Conservation (phyloP, 64 coral and sea anemone species). For the Montipora capricornis region DNA sequence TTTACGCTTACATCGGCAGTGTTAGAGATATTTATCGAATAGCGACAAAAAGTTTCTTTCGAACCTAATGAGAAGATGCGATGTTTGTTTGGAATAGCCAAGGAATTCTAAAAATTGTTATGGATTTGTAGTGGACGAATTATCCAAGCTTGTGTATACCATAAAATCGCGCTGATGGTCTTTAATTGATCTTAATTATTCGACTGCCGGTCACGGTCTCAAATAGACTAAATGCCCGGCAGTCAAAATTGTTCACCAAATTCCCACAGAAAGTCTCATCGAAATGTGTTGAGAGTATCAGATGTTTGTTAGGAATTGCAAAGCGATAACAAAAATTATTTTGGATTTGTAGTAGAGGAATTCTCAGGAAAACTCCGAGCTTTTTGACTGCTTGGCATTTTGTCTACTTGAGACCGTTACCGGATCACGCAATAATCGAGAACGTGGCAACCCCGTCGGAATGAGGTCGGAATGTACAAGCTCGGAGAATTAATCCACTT, state of each 20-base stretch:
- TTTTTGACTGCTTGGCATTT: no score
- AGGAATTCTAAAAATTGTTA: not conserved
- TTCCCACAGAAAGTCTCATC: not conserved
- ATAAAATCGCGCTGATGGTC: not conserved
- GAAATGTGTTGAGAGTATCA: no score
- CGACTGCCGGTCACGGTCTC: no score
- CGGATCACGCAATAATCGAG: no score
- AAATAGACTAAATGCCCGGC: not conserved
- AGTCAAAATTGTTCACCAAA: not conserved
- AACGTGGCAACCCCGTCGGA: no score
- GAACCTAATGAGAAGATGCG: not conserved
- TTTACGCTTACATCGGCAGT: no score
- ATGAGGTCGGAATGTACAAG: no score
- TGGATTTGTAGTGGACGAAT: not conserved
- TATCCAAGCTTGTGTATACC: not conserved
- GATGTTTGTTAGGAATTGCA: no score
- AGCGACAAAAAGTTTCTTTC: not conserved
- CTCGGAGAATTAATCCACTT: not conserved
- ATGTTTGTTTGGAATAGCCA: not conserved
- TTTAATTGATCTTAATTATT: no score
- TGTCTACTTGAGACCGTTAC: no score
- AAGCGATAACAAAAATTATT: not conserved
- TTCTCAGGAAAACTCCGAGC: not conserved
- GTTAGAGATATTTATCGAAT: no score
- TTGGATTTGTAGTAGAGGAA: not conserved